Evolutionary conservation across 2,113 vertebrate genomes (phyloP).

Genomic region (Cromileptes altivelis): DNA sequence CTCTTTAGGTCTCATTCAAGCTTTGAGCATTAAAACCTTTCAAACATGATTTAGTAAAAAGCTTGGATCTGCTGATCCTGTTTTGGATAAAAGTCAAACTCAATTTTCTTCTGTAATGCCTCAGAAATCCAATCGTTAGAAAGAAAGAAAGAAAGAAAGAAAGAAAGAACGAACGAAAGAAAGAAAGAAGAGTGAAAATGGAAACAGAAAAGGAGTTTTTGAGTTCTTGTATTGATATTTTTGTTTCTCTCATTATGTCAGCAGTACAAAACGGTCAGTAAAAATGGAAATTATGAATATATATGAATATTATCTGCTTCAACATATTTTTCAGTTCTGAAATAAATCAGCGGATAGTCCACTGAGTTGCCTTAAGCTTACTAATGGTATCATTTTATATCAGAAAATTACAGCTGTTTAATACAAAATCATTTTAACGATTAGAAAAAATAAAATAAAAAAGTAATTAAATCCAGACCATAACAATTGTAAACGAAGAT

Average conservation of each 20-base stretch:
- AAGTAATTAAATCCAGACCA: neutral
- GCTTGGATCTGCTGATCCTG: constrained; percentile 81
- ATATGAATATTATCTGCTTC: neutral
- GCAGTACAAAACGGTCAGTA: neutral
- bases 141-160: constrained; percentile 27
- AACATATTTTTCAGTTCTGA: neutral
- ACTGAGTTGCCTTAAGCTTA: neutral
- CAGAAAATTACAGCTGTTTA: neutral
- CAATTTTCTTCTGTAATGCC: constrained; percentile 82
- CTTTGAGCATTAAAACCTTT: constrained; percentile 84
- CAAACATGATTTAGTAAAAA: constrained; percentile 86
- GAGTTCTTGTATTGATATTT: neutral
- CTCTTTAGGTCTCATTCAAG: constrained; percentile 81
- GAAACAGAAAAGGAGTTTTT: neutral
- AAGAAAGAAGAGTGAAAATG: neutral
- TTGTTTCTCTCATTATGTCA: neutral
- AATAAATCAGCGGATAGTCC: neutral
- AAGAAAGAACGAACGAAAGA: constrained; percentile 24
- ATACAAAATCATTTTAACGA: neutral
- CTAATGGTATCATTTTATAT: neutral
- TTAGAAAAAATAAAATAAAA: neutral
- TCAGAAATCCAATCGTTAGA: constrained; percentile 72
- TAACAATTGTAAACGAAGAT: neutral
- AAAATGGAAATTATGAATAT: neutral
- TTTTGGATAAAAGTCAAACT: constrained; percentile 85